Base-by-base conservation (phyloP, 2,113 vertebrate genomes). In the Cranoglanis bouderius region DNA sequence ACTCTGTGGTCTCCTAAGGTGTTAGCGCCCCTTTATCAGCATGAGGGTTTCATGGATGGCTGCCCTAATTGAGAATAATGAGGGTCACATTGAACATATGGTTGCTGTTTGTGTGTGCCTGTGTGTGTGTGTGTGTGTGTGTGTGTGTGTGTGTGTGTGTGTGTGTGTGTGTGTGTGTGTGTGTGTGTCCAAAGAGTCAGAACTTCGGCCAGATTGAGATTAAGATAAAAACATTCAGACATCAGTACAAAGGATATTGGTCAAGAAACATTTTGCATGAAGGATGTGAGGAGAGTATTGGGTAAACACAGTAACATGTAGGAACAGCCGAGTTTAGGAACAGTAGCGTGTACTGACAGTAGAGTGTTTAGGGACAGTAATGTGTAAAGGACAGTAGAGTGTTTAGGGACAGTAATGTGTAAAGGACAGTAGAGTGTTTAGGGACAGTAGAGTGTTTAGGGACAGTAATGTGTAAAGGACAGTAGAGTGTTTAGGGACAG, bases 71-170 rank as follows among this genome's bases (percentile, higher is more conserved):
- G 95, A 96, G 95, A 96, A 96, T 96, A 96, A 96, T 96, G 95
- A 96, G 96, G 96, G 96, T 96, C 96, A 96, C 96, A 96, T 96
- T 96, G 96, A 96, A 95, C 96, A 96, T 96, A 96, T 96, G 95
- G 95, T 96, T 93, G 92, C 95, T 95, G 96, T 95, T 96, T 83
- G 53, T 82, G 80, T 82, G 80, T 82, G 80, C 59, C n/a, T 82
- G 53, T 82, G 80, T 82, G n/a, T 46, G 35, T 81, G 46, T 81
- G 53, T 83, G 81, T 83, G 81, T 85, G 83, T 67, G 59, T 85
- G 43, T 85, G 61, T 85, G 46, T 43, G 24, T 82, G 51, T 82
- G 51, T 81, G 78, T 81, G 78, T 81, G 78, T 81, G 46, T 81
- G 49, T 81, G 78, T 81, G 29, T 40, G 32, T 80, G 40, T 78